These are phyloP conservation scores for Megaleporinus macrocephalus DNA, from an alignment of 2,113 vertebrate species.

Conservation along the genomic window DNA sequence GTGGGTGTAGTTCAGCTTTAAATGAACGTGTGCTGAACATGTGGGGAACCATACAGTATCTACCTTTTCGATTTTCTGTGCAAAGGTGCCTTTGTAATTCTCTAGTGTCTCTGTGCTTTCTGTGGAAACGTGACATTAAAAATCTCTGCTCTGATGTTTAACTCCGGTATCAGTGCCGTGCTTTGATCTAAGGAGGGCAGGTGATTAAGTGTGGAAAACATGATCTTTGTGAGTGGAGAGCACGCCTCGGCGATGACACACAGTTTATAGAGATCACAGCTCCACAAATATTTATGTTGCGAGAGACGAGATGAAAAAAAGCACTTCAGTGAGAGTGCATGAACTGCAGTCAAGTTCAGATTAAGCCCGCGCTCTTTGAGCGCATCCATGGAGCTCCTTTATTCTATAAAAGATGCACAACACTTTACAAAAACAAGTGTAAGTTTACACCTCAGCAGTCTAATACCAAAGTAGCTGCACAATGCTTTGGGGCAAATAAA, in stretches of 20 bases:
- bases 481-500: conserved; percentile 73
- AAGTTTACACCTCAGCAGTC: conserved; percentile 69
- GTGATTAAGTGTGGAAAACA: conserved; percentile 46
- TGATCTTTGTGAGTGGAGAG: conserved; percentile 39
- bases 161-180: conserved; percentile 45
- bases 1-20: conserved; percentile 8
- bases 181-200: conserved; percentile 53
- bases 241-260: conserved; percentile 36
- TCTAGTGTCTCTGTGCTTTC: conserved; percentile 19
- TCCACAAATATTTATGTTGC: conserved; percentile 66
- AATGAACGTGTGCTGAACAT: neutral
- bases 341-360: conserved; percentile 59
- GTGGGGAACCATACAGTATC: conserved; percentile 1
- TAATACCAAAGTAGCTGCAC: conserved; percentile 69
- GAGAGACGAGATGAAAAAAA: conserved; percentile 59
- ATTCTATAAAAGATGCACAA: conserved; percentile 55
- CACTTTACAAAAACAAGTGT: conserved; percentile 55
- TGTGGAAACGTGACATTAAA: conserved; percentile 34
- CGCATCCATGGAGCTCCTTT: conserved; percentile 57
- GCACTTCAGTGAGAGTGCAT: conserved; percentile 57
- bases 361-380: conserved; percentile 54
- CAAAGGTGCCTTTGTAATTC: neutral
- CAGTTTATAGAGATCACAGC: conserved; percentile 61
- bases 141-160: conserved; percentile 43
- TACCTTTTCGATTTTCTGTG: neutral